Evolutionary conservation across 1,140 invertebrate species (phyloP).

Genomic region (Mycetomoellerius zeteki): DNA sequence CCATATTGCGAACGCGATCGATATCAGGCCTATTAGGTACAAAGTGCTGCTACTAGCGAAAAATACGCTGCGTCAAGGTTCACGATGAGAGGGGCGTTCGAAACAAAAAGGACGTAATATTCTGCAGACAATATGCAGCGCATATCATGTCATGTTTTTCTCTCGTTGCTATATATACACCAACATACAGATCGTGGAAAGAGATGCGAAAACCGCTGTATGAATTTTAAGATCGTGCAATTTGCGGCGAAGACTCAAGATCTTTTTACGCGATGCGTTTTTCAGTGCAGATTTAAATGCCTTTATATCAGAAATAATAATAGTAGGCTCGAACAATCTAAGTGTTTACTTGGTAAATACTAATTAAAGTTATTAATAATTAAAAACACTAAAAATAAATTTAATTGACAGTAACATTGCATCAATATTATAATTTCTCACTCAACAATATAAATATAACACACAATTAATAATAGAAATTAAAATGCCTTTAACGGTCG

Average conservation of each 20-base stretch:
- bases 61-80: neutral
- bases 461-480: too few relatives aligned
- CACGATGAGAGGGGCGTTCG: neutral
- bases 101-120: neutral
- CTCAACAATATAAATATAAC: too few relatives aligned
- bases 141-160: too few relatives aligned
- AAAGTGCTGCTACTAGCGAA: constrained; percentile 5
- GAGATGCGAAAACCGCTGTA: neutral
- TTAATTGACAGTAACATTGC: too few relatives aligned
- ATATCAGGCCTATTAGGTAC: constrained; percentile 56
- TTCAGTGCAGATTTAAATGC: neutral
- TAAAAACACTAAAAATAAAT: too few relatives aligned
- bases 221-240: neutral
- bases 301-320: neutral
- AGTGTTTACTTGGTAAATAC: too few relatives aligned
- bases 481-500: too few relatives aligned
- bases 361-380: too few relatives aligned
- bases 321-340: too few relatives aligned
- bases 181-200: neutral
- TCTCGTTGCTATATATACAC: neutral
- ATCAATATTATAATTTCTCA: too few relatives aligned
- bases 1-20: neutral
- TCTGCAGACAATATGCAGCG: neutral
- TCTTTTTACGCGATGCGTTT: neutral
- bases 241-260: neutral